A percentile compares a stretch with the other conserved stretches of the same genome.
These are phyloP conservation scores for Anabacerthia variegaticeps DNA, from an alignment of 2,797 vertebrate species.

Conservation along the genomic window DNA sequence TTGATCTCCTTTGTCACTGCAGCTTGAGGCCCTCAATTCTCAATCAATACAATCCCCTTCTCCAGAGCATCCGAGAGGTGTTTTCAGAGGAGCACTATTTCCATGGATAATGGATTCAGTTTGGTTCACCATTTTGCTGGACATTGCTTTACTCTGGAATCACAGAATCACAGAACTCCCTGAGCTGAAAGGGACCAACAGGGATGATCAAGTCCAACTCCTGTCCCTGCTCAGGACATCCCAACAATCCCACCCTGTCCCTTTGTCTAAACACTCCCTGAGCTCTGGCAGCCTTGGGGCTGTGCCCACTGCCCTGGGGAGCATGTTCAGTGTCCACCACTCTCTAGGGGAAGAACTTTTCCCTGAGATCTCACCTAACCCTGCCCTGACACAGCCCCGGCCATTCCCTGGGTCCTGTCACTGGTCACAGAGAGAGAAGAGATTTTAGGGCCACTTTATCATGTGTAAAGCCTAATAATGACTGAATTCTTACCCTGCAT, in stretches of 20 bases:
- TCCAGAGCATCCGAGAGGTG: accelerated
- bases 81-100: neutral
- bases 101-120: neutral
- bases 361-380: neutral
- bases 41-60: accelerated
- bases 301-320: neutral
- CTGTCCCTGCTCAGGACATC: neutral
- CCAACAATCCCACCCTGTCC: neutral
- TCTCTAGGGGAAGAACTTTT: neutral
- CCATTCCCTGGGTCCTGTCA: neutral
- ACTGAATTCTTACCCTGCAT: accelerated
- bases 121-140: neutral
- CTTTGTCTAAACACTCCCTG: accelerated
- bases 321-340: neutral
- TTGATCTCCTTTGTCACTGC: neutral
- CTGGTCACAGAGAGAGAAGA: neutral
- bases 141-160: neutral
- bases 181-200: neutral
- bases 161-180: neutral
- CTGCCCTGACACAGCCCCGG: neutral
- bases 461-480: accelerated
- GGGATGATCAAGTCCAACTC: neutral
- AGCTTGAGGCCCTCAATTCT: neutral
- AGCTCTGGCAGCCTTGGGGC: neutral
- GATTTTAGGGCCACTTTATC: neutral